These are phyloP conservation scores for Xanthorhoe designata DNA, from an alignment of 2,888 invertebrate genomes.

Conservation along the genomic window DNA sequence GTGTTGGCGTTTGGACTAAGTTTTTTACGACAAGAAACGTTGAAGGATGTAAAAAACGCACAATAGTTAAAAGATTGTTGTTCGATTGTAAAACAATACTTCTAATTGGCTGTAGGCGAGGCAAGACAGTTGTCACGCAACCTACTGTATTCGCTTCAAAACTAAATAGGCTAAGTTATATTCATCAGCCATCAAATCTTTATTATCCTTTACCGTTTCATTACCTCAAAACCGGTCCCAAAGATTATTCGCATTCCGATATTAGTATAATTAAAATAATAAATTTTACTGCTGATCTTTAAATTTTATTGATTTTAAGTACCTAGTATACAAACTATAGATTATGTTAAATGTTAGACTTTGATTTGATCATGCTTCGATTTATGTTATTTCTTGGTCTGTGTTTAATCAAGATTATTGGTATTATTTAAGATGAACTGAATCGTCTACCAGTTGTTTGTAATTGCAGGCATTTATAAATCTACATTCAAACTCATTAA, in stretches of 20 bases:
- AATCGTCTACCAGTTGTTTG: constrained; percentile 19
- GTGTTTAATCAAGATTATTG: constrained; percentile 28
- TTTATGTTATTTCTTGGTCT: constrained; percentile 21
- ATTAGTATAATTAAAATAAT: constrained; percentile 36
- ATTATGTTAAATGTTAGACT: constrained; percentile 22
- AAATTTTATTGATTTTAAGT: constrained; percentile 17
- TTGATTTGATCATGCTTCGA: constrained; percentile 33
- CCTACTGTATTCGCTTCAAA: constrained; percentile 30
- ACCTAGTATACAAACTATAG: neutral
- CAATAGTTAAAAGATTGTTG: constrained; percentile 62
- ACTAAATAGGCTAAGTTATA: constrained; percentile 15
- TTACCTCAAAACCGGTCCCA: constrained; percentile 32
- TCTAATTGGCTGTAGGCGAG: constrained; percentile 70
- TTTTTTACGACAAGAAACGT: constrained; percentile 38
- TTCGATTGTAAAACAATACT: constrained; percentile 68
- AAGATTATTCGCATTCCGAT: constrained; percentile 17
- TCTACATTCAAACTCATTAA: constrained; percentile 26
- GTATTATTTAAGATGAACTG: constrained; percentile 26
- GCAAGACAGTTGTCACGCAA: constrained; percentile 39
- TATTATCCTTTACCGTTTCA: constrained; percentile 21
- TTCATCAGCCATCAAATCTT: constrained; percentile 3
- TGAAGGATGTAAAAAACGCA: constrained; percentile 52
- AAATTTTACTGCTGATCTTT: constrained; percentile 24
- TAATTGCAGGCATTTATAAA: constrained; percentile 19
- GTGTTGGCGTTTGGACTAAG: constrained; percentile 37